Conservation (phyloP, 2,113 vertebrate genomes). For the Lepidothrix coronata region DNA sequence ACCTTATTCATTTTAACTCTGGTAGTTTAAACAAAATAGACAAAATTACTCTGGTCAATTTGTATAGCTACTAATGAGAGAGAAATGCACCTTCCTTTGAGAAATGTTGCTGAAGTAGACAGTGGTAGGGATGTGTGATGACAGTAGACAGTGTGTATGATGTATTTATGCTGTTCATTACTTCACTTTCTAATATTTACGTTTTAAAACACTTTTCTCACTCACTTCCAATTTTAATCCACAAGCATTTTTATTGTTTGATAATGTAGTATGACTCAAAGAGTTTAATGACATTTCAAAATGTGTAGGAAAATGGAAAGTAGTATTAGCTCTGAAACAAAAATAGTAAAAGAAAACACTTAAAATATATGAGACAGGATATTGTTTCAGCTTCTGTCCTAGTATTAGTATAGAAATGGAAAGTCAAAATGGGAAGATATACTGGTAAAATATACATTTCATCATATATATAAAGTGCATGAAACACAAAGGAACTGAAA, state of each 20-base stretch:
- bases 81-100: neutral
- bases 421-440: neutral
- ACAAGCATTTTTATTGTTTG: neutral
- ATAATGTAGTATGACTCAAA: neutral
- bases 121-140: neutral
- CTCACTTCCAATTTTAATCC: neutral
- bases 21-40: neutral
- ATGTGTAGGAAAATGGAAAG: neutral
- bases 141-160: neutral
- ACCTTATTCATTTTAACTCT: accelerated
- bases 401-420: neutral
- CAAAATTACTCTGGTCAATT: neutral
- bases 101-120: neutral
- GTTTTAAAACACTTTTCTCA: neutral
- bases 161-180: neutral
- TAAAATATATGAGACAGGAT: neutral
- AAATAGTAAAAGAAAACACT: neutral
- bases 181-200: neutral
- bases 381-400: neutral
- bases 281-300: neutral
- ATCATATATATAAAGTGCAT: neutral
- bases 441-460: neutral
- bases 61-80: neutral
- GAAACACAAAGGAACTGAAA: neutral
- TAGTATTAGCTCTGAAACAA: neutral